These are phyloP conservation scores for Heterochromis multidens DNA, from an alignment of 2,113 vertebrate genomes.

Conservation along the genomic window DNA sequence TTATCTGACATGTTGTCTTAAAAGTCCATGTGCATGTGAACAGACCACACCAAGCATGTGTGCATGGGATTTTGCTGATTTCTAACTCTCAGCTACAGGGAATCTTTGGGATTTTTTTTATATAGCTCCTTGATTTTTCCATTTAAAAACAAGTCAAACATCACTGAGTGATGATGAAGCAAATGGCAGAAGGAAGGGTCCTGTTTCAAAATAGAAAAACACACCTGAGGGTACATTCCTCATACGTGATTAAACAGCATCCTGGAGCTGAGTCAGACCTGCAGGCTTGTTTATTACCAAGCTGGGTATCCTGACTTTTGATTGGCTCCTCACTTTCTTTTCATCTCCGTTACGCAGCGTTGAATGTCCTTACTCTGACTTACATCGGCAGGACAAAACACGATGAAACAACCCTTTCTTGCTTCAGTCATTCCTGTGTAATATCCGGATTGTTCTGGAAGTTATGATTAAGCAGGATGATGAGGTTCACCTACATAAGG, in stretches of 20 bases:
- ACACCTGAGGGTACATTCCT: conserved; percentile 36
- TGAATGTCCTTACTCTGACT: conserved; percentile 20
- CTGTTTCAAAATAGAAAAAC: conserved; percentile 35
- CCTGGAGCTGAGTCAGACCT: conserved; percentile 21
- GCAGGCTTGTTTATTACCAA: not conserved
- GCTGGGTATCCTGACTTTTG: not conserved
- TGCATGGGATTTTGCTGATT: not conserved
- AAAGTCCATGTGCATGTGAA: not conserved
- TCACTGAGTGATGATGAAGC: not conserved
- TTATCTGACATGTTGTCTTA: no score
- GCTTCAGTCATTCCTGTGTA: not conserved
- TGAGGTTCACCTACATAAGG: not conserved
- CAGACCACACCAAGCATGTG: not conserved
- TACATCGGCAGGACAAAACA: conserved; percentile 24
- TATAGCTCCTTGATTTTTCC: not conserved
- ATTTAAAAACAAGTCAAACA: not conserved
- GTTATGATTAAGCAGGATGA: not conserved
- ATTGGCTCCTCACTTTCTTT: not conserved
- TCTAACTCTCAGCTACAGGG: not conserved
- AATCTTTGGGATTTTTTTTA: not conserved
- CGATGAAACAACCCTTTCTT: not conserved
- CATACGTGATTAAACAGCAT: conserved; percentile 33
- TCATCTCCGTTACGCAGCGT: not conserved
- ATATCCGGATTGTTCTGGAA: not conserved
- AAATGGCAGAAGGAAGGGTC: not conserved